Conservation (phyloP, 2,113 vertebrate genomes). For the Monopterus albus region DNA sequence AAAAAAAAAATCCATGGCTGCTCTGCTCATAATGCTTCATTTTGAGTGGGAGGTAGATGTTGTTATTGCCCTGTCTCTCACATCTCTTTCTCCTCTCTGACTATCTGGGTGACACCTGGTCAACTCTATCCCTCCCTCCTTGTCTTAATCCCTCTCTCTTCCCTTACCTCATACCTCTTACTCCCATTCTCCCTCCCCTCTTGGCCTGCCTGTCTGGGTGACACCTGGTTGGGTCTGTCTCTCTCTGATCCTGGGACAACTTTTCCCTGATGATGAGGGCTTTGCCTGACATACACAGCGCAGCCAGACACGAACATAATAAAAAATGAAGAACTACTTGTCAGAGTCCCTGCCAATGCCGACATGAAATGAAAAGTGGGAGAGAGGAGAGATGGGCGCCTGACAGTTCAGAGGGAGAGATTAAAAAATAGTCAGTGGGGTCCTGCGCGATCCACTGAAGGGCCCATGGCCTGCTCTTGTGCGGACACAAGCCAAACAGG, state of each 20-base stretch:
- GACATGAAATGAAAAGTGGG: constrained; percentile 86
- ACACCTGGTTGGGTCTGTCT: constrained; percentile 93
- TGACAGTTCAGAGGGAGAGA: constrained; percentile 82
- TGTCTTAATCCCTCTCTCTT: constrained; percentile 44
- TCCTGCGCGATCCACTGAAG: constrained; percentile 82
- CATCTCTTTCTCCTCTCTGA: constrained; percentile 34
- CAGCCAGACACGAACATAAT: constrained; percentile 95
- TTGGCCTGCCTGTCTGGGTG: constrained; percentile 87
- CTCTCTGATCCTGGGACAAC: constrained; percentile 87
- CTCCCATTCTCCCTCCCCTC: constrained; percentile 73
- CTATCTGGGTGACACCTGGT: constrained; percentile 63
- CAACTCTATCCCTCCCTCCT: constrained; percentile 22
- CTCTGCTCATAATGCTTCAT: background rate
- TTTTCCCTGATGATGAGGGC: constrained; percentile 89
- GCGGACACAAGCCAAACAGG: constrained; percentile 85
- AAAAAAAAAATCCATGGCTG: background rate
- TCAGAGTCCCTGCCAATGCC: constrained; percentile 92
- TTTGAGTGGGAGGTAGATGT: background rate
- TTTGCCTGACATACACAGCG: constrained; percentile 92
- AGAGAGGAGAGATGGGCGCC: constrained; percentile 77
- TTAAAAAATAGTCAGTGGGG: constrained; percentile 79
- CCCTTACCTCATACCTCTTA: constrained; percentile 37
- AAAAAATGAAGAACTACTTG: constrained; percentile 98
- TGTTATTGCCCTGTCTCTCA: constrained; percentile 9
- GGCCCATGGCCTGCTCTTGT: constrained; percentile 66